phyloP scores from a whole-genome alignment of 1,140 invertebrate species.

The Drosophila kurseongensis region DNA sequence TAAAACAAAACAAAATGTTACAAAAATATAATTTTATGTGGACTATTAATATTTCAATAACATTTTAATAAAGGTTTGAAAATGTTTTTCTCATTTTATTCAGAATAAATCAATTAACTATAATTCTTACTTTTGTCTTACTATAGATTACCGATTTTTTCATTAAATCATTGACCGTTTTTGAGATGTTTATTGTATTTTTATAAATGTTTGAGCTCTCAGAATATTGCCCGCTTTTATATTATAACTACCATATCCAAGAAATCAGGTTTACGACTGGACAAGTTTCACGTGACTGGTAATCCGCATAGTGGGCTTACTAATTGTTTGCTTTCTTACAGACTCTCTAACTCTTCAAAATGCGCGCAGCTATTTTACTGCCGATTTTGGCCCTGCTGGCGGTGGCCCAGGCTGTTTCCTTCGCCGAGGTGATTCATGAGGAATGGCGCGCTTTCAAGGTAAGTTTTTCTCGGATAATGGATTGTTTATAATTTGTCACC shows the following conservation, averaged over 20 bases:
- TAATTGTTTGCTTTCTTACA: slow-evolving; percentile 18
- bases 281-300: slow-evolving; percentile 24
- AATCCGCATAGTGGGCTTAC: neutral
- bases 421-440: slow-evolving; percentile 89
- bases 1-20: no score
- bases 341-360: slow-evolving; percentile 61
- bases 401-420: slow-evolving; percentile 87
- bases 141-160: no score
- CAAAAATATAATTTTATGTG: no score
- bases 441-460: slow-evolving; percentile 93
- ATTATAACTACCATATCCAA: neutral
- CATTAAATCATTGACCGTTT: no score
- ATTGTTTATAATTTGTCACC: neutral
- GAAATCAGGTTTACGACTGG: slow-evolving; percentile 16
- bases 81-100: no score
- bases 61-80: no score
- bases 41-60: no score
- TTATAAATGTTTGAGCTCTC: no score
- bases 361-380: slow-evolving; percentile 85
- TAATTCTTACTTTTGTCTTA: no score
- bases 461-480: slow-evolving; percentile 58
- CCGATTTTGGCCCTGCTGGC: slow-evolving; percentile 85
- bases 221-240: no score
- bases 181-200: no score
- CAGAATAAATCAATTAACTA: no score